Conservation (phyloP, 2,113 vertebrate species). For the Microtus montanus region DNA sequence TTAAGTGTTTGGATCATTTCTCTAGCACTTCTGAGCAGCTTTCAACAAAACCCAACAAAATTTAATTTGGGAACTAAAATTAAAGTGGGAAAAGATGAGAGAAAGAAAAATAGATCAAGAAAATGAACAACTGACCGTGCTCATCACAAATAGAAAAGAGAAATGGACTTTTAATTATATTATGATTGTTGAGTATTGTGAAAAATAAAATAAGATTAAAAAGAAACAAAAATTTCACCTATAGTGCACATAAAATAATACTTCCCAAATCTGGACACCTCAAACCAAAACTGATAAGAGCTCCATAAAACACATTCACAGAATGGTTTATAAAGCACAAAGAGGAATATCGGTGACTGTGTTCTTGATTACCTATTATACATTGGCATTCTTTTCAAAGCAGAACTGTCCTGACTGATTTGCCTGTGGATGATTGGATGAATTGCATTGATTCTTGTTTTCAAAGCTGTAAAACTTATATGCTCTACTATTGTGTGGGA, state of each 20-base stretch:
- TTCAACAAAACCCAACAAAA: not conserved
- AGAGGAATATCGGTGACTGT: not conserved
- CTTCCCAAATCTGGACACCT: not conserved
- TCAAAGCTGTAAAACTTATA: not conserved
- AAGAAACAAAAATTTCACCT: not conserved
- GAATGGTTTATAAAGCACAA: not conserved
- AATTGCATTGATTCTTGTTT: not conserved
- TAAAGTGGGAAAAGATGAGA: not conserved
- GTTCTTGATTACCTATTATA: not conserved
- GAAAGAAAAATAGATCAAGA: too few relatives aligned
- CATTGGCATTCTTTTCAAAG: not conserved
- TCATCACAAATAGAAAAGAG: not conserved
- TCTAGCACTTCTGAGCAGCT: not conserved
- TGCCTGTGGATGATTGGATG: not conserved
- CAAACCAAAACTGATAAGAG: not conserved
- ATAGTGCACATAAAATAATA: not conserved
- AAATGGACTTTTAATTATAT: not conserved
- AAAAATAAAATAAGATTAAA: not conserved
- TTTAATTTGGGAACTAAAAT: not conserved
- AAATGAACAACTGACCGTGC: not conserved
- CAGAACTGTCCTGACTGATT: not conserved
- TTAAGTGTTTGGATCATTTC: not conserved
- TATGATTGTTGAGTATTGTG: not conserved
- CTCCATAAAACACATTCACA: not conserved
- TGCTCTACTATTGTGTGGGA: not conserved